Evolutionary conservation across 1,140 invertebrate species (phyloP).

Genomic region (Vanessa tameamea): DNA sequence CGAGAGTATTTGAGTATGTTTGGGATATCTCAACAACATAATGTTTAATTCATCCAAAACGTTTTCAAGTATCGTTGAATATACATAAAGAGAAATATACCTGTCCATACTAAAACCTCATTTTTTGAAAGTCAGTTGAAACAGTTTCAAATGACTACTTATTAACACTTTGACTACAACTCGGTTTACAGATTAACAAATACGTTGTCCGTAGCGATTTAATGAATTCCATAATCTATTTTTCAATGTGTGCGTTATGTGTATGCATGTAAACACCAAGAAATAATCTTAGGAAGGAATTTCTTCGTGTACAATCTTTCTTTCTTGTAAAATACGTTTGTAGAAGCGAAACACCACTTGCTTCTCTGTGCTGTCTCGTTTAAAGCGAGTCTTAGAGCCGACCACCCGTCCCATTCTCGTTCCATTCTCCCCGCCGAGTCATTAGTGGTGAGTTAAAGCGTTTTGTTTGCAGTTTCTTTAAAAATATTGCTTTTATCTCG

Average conservation of each 20-base stretch:
- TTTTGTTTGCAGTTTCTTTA: conserved; percentile 12
- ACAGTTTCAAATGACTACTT: too few species aligned
- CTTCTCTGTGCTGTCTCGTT: background rate
- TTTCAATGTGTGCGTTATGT: background rate
- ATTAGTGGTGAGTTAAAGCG: conserved; percentile 8
- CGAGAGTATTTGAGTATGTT: too few species aligned
- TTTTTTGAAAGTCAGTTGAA: too few species aligned
- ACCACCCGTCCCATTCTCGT: background rate
- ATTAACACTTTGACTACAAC: too few species aligned
- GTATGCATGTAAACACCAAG: background rate
- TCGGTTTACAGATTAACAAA: too few species aligned
- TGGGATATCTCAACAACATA: too few species aligned
- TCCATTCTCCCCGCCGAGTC: background rate
- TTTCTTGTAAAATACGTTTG: background rate
- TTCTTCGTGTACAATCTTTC: background rate
- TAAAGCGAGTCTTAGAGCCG: conserved; percentile 1
- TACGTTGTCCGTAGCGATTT: too few species aligned
- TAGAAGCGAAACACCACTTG: background rate
- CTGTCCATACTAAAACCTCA: too few species aligned
- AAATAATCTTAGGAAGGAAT: background rate
- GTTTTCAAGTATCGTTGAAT: too few species aligned
- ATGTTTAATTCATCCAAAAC: too few species aligned
- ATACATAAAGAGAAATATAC: too few species aligned
- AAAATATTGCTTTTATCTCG: conserved; percentile 12
- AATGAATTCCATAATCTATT: too few species aligned